Evolutionary conservation across 2,888 invertebrate genomes (phyloP), one percentile per base, ranked within the genome.

Genomic region (Idaea biselata): DNA sequence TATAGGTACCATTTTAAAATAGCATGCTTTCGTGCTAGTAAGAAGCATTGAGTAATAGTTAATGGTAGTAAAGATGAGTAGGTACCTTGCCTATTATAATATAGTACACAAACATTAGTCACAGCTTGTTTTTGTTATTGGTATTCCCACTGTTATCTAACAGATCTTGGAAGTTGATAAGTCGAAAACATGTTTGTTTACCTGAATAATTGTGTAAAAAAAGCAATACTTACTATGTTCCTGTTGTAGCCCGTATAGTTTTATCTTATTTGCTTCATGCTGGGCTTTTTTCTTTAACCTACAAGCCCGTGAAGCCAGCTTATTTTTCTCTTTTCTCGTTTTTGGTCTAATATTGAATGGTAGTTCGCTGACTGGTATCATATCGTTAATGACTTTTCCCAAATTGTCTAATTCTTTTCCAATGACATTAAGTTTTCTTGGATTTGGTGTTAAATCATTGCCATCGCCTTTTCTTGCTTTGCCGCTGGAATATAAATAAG

Each of bases 241-340:
- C 77, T 95, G 95, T 87, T 99, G 98, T 74, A 99, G 93, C 54
- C 99, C 99, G 82, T 95, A 97, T 2, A 99, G 91, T 91, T 99
- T 99, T 63, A 99, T 95, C 91, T 99, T 99, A 84, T 99, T 99
- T 1, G 99, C 99, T 89, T 99, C 99, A 85, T 99, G 99, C 83
- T 99, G 99, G 5, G 99, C 99, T 91, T 99, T 99, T 89, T 99
- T 99, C 94, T 99, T 99, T 79, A 99, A 93, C 53, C 99, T 95
- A 84, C 99, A 99, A 44, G 99, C 99, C 68, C 99, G 95, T 0
- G 99, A 99, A 11, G 99, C 99, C 62, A 99, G 93, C 89, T 99
- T 99, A 86, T 99, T 99, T 85, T 99, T 99, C 87, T 99, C 99
- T 87, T 99, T 99, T 62, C 99, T 94, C n/a, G 98, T 97, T 83